Conservation (phyloP, 1,140 invertebrate species). For the Neodiprion pinetum region DNA sequence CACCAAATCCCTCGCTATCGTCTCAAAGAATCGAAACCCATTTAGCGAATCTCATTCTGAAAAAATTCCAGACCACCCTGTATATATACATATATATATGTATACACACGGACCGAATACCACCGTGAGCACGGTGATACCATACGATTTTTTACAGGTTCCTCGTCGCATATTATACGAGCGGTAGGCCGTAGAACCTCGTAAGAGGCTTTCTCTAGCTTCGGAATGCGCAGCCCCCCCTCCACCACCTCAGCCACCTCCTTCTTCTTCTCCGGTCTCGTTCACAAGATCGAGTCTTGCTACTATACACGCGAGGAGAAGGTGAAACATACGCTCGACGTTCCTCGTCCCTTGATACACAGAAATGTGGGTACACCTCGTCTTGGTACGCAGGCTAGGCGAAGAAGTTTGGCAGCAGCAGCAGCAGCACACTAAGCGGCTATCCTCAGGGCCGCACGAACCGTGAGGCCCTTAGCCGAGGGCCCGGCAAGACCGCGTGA, state of each 20-base stretch:
- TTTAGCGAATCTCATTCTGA: background rate
- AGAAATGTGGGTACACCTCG: background rate
- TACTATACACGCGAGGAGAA: background rate
- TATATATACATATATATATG: background rate
- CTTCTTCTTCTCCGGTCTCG: background rate
- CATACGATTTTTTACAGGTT: background rate
- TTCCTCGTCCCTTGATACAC: background rate
- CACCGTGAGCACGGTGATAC: background rate
- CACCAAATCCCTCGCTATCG: background rate
- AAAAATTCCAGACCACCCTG: background rate
- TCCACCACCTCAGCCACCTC: background rate
- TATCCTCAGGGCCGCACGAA: too few species aligned
- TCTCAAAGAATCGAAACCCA: background rate
- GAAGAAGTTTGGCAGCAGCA: background rate
- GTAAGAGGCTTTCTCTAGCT: constrained; percentile 16
- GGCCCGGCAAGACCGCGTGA: too few species aligned
- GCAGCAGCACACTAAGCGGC: background rate
- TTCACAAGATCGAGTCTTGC: background rate
- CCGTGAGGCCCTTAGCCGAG: too few species aligned
- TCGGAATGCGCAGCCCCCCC: background rate
- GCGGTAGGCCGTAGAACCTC: background rate
- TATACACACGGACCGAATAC: background rate
- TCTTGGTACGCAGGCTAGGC: background rate
- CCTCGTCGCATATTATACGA: too few species aligned
- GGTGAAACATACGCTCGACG: background rate